Percentiles rank a stretch among this genome's conserved stretches.
phyloP scores from a whole-genome alignment of 2,888 invertebrate species.

The Leuctra nigra region DNA sequence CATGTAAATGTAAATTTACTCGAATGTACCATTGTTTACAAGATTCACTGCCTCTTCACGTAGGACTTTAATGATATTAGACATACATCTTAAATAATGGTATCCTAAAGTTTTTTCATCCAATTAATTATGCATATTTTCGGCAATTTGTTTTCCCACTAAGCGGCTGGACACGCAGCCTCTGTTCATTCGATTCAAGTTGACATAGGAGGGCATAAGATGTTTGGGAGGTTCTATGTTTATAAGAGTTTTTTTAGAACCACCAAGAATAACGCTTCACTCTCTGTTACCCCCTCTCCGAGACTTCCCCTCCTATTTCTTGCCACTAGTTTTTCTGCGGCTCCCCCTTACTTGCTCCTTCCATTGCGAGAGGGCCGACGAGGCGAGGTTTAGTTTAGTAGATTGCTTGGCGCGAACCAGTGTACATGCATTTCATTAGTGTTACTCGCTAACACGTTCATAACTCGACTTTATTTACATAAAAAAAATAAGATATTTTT shows the following conservation, averaged over 20 bases:
- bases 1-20: too few species aligned
- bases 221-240: conserved; percentile 8
- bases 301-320: conserved; percentile 19
- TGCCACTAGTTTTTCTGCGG: conserved; percentile 21
- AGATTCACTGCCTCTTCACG: too few species aligned
- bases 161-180: too few species aligned
- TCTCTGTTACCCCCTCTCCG: conserved; percentile 15
- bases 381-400: conserved; percentile 12
- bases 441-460: background rate
- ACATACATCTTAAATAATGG: too few species aligned
- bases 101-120: too few species aligned
- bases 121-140: too few species aligned
- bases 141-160: too few species aligned
- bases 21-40: too few species aligned
- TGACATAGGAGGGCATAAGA: too few species aligned
- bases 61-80: too few species aligned
- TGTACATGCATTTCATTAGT: background rate
- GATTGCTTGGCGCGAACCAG: conserved; percentile 11
- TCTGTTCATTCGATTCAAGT: too few species aligned
- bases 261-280: conserved; percentile 24
- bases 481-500: conserved; percentile 10
- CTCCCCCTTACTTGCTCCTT: conserved; percentile 21
- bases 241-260: conserved; percentile 13
- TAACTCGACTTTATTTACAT: background rate
- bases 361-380: too few species aligned